phyloP scores from a whole-genome alignment of 2,113 vertebrate species.

The Nerophis ophidion region DNA sequence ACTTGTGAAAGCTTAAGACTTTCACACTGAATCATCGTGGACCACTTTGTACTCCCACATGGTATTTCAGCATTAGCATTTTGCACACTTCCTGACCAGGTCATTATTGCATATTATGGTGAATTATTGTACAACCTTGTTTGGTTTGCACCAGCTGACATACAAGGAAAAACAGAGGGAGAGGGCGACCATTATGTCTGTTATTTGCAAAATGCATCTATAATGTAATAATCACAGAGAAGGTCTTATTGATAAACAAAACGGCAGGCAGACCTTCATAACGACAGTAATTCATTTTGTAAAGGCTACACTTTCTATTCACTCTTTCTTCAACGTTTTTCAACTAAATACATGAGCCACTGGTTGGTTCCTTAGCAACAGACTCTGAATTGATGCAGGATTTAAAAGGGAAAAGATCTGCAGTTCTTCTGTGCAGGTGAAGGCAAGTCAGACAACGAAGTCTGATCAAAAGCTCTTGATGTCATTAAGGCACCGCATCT shows the following conservation, averaged over 20 bases:
- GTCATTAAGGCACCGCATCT: slow-evolving; percentile 22
- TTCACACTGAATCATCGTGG: slow-evolving; percentile 4
- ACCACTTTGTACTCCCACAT: slow-evolving; percentile 5
- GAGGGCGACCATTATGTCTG: slow-evolving; percentile 4
- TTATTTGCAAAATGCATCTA: slow-evolving; percentile 11
- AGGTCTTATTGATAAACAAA: slow-evolving; percentile 43
- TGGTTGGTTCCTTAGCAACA: slow-evolving; percentile 78
- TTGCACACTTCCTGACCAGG: slow-evolving; percentile 1
- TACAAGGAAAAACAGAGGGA: not conserved
- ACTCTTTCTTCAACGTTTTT: slow-evolving; percentile 50
- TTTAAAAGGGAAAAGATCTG: slow-evolving; percentile 61
- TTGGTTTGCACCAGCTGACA: slow-evolving; percentile 8
- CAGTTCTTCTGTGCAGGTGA: slow-evolving; percentile 67
- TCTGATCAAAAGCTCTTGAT: slow-evolving; percentile 30
- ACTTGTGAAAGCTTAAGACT: not conserved
- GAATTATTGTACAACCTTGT: slow-evolving; percentile 9
- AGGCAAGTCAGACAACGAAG: slow-evolving; percentile 38
- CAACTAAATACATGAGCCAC: slow-evolving; percentile 62
- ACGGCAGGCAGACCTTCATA: slow-evolving; percentile 29
- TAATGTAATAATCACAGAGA: slow-evolving; percentile 26
- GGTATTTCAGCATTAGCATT: slow-evolving; percentile 9
- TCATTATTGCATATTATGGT: slow-evolving; percentile 7
- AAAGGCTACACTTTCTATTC: slow-evolving; percentile 54
- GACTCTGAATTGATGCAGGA: slow-evolving; percentile 71
- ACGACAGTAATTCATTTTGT: slow-evolving; percentile 41